Evolutionary conservation across 2,888 invertebrate species (phyloP).

Genomic region (Andrena haemorrhoa): DNA sequence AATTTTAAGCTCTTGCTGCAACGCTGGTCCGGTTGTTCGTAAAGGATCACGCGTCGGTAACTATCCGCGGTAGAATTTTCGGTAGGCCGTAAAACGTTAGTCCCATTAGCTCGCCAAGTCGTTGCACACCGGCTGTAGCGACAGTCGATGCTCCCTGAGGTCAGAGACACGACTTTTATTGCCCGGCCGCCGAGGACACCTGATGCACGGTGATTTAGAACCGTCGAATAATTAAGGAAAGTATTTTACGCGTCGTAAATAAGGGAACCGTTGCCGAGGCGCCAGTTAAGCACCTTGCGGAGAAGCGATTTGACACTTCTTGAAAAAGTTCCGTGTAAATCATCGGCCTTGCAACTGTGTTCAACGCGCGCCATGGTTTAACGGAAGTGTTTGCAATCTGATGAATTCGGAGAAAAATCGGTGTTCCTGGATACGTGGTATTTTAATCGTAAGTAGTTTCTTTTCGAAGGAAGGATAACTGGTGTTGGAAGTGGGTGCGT

Average conservation of each 20-base stretch:
- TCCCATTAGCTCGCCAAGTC: constrained; percentile 56
- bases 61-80: constrained; percentile 26
- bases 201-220: constrained; percentile 55
- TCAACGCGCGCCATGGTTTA: no score
- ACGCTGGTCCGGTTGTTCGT: not conserved
- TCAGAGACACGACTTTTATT: constrained; percentile 60
- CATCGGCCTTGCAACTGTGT: not conserved
- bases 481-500: no score
- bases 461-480: not conserved
- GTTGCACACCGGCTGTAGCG: constrained; percentile 62
- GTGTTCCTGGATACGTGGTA: not conserved
- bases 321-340: constrained; percentile 14
- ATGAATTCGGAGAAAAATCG: not conserved
- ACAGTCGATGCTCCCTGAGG: constrained; percentile 46
- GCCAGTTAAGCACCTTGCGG: constrained; percentile 2
- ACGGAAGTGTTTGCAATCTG: not conserved
- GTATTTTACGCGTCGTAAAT: constrained; percentile 62
- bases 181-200: constrained; percentile 45
- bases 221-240: constrained; percentile 57
- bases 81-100: constrained; percentile 45
- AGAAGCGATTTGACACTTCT: constrained; percentile 5
- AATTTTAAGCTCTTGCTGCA: constrained; percentile 16
- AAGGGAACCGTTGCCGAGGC: constrained; percentile 17
- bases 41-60: constrained; percentile 4
- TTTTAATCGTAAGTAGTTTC: not conserved